These are phyloP conservation scores for Diadegma fenestrale DNA, from an alignment of 2,888 invertebrate genomes.

Conservation along the genomic window DNA sequence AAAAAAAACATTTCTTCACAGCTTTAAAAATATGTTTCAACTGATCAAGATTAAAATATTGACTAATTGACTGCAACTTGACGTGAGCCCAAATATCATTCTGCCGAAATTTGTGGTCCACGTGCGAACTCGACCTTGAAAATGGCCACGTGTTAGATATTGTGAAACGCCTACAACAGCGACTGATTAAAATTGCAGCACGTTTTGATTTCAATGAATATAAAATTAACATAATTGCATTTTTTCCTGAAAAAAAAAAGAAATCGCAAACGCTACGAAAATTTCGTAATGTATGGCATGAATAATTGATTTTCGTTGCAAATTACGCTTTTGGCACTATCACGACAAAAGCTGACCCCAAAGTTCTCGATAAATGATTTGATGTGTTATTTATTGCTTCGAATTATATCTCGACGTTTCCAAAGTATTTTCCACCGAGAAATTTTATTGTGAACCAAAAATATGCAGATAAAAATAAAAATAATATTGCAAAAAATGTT, in stretches of 20 bases:
- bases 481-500: not conserved
- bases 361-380: slow-evolving; percentile 2
- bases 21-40: not conserved
- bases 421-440: not conserved
- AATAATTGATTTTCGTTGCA: not conserved
- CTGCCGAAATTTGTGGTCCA: not conserved
- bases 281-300: not conserved
- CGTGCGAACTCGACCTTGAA: not conserved
- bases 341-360: not conserved
- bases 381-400: not conserved
- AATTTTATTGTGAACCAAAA: not conserved
- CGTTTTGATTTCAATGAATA: not conserved
- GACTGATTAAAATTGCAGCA: not conserved
- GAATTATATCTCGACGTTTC: not conserved
- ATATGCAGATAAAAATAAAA: not conserved
- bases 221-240: not conserved
- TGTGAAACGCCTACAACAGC: not conserved
- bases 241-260: not conserved
- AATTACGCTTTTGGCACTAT: not conserved
- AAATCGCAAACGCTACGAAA: not conserved
- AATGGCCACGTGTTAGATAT: not conserved
- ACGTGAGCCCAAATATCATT: not conserved
- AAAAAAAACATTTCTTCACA: not conserved
- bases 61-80: not conserved
- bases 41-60: not conserved